Evolutionary conservation across 2,797 vertebrate genomes (phyloP), one percentile per base, ranked within the genome.

Genomic region (Erpetoichthys calabaricus): DNA sequence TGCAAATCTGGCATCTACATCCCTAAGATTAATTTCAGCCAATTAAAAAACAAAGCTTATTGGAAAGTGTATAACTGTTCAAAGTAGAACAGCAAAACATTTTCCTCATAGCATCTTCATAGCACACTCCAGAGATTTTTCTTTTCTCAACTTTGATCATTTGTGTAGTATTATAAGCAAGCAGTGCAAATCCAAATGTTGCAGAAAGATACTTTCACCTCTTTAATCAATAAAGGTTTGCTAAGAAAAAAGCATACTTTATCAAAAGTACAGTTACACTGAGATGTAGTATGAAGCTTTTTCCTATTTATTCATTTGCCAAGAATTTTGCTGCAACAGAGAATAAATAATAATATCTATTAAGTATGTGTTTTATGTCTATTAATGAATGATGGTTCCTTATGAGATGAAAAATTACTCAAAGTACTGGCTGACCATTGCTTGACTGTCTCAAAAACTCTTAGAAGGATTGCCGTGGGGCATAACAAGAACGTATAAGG

Each of bases 1-100:
- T 98, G 93, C 92, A 99, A 99, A 98, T 97, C 92, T 96, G 92
- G 90, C 92, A 94, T 97, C 92, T 97, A 97, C 91, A 98, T 98
- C 92, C 91, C 90, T 96, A 95, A 97, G 94, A 98, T 99, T 96
- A 98, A 98, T 99, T 97, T 97, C 92, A 88, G 69, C 89, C 92
- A 95, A 97, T 96, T 96, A 97, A 97, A 97, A 98, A 98, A 98
- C 92, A 98, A 97, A 97, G 94, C 91, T 81, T 85, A 90, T 94
- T 92, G 88, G 86, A 90, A 94, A 94, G 88, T 90, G 86, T 80
- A 89, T 90, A 89, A 91, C 83, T 91, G 86, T 91, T 90, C 85
- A 93, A 95, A 94, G 84, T 82, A 84, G 73, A 76, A 79, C 68
- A 77, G 81, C 76, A 81, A 83, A 81, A 75, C 77, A 75, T 73